Evolutionary conservation across 2,113 vertebrate genomes (phyloP).

Genomic region (Menidia beryllina): DNA sequence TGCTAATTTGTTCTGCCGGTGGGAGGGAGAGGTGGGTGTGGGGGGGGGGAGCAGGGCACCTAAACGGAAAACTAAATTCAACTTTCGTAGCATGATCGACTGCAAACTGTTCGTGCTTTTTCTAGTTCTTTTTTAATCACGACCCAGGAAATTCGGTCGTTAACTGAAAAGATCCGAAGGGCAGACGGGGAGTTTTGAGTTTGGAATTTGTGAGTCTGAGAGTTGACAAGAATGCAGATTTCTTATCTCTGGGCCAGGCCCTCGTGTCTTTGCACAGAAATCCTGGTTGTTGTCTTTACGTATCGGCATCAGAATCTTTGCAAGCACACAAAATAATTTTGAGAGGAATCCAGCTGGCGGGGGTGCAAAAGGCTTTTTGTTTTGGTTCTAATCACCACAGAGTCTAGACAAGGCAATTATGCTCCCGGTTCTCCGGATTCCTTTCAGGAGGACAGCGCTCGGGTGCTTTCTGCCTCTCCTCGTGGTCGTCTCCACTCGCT

Average conservation of each 20-base stretch:
- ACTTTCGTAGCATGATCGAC: no score
- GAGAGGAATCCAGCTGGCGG: conserved; percentile 29
- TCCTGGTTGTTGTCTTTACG: conserved; percentile 25
- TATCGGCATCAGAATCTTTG: conserved; percentile 64
- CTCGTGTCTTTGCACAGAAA: conserved; percentile 26
- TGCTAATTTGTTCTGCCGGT: neutral
- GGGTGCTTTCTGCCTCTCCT: conserved; percentile 4
- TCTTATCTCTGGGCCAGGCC: conserved; percentile 14
- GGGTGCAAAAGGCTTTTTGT: conserved; percentile 22
- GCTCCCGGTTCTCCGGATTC: conserved; percentile 24
- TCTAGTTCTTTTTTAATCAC: conserved; percentile 20
- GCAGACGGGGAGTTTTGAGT: neutral
- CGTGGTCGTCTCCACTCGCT: conserved; percentile 35
- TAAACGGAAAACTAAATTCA: neutral
- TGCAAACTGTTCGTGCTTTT: neutral
- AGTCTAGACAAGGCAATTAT: conserved; percentile 63
- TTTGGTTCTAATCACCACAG: conserved; percentile 59
- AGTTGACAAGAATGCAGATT: conserved; percentile 13
- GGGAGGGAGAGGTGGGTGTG: neutral
- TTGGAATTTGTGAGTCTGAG: conserved; percentile 4
- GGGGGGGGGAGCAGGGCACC: neutral
- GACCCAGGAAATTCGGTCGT: conserved; percentile 17
- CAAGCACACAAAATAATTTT: conserved; percentile 32
- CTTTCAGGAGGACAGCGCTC: conserved; percentile 23
- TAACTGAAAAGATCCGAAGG: conserved; percentile 27